Evolutionary conservation across 2,113 vertebrate species (phyloP), one percentile per base, ranked within the genome.

Genomic region (Apus apus): DNA sequence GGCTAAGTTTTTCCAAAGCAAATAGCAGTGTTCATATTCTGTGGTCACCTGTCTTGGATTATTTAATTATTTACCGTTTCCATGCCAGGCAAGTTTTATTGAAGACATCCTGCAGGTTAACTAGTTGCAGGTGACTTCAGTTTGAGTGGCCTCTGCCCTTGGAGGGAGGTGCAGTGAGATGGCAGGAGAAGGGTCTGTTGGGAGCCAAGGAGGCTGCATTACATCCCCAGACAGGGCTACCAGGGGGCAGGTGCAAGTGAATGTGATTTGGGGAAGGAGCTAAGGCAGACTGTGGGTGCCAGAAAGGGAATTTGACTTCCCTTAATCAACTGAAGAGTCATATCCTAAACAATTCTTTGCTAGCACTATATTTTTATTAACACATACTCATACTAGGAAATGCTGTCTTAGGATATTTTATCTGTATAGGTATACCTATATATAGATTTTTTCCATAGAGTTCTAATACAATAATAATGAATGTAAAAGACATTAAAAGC

Each of bases 401-500:
- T n/a, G 22, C 45, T 14, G 0, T 38, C n/a, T 94, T 27, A 58
- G 54, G 58, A 6, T 17, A 15, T 68, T 36, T 54, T 19, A 9
- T 50, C 43, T 68, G 2, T 30, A 8, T 23, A 34, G 30, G 8
- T 40, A 7, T 30, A 36, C 25, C 10, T 67, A 13, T 19, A 15
- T 1, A 43, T 20, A 73, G 29, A 68, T 65, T 61, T 82, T 48
- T 73, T 57, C 34, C 27, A 2, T 30, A 36, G 61, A 68, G n/a
- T 9, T 53, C 5, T 29, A 89, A 78, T 30, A n/a, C 22, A 62
- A 26, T 25, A 36, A 61, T 19, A 60, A 65, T 74, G 11, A 26
- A 13, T 11, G 2, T 65, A 30, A 72, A 75, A 64, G 40, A 8
- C 61, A 29, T 0, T 0, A 78, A 58, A 72, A 9, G 5, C 5